Evolutionary conservation across 2,888 invertebrate genomes (phyloP), one percentile per base, ranked within the genome.

Genomic region (Tinea pellionella): DNA sequence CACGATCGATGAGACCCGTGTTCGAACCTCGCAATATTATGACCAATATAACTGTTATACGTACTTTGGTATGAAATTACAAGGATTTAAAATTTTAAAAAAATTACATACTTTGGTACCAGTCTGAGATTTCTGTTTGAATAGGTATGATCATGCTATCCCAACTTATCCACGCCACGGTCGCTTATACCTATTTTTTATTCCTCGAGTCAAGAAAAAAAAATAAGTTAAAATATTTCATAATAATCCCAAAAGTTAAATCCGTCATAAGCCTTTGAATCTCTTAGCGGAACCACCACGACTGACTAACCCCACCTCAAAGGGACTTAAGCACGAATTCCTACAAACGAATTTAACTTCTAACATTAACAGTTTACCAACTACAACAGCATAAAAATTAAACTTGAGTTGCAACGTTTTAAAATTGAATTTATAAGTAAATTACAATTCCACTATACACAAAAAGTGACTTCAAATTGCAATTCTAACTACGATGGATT

Each of bases 281-380:
- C 85, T 86, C 78, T 76, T 74, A 69, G 73, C 75, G 71, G 73
- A 73, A 77, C 77, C 69, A 68, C 71, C 65, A 66, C 61, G 64
- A 55, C 51, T 15, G 56, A 12, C 9, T 37, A 9, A 37, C 2
- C 24, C 24, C 24, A 18, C 62, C 59, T 57, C 24, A 63, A 60
- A 29, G n/a, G 8, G 42, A 61, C 67, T 75, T 74, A 62, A 67
- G 61, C 67, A 1, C 65, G 76, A 47, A n/a, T 11, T 9, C 8
- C 2, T 47, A 18, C 47, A 47, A 47, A 16, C 47, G 6, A 47
- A 13, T 16, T 47, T 16, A 9, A 47, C 3, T 15, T 47, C 9
- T 11, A 42, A 47, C n/a, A 4, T 47, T 8, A 2, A 16, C 8
- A 4, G 2, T 2, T n/a, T 47, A 47, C 3, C 15, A 15, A 16